Percentiles rank a stretch among this genome's conserved stretches.
Evolutionary conservation across 2,797 vertebrate genomes (phyloP).

Genomic region (Scomberomorus guttatus): DNA sequence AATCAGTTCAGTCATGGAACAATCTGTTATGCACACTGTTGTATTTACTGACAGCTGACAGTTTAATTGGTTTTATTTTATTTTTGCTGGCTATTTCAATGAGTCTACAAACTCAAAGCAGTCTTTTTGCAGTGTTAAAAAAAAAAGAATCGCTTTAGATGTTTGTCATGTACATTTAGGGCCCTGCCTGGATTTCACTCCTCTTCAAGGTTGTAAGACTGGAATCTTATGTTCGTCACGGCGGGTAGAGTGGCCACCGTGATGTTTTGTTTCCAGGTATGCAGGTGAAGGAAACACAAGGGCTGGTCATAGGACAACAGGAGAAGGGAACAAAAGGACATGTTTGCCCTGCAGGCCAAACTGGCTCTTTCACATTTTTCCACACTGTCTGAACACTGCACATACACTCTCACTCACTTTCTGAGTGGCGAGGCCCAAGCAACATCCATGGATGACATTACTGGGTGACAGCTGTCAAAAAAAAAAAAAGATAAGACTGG

Average conservation of each 20-base stretch:
- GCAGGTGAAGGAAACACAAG: constrained; percentile 60
- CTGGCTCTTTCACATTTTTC: constrained; percentile 77
- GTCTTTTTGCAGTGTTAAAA: no score
- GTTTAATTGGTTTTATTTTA: neutral
- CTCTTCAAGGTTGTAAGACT: constrained; percentile 51
- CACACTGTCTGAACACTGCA: neutral
- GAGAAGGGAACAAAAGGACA: constrained; percentile 48
- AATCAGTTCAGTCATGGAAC: neutral
- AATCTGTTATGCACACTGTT: neutral
- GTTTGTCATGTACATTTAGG: constrained; percentile 17
- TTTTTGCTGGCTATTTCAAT: neutral
- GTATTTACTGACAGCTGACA: neutral
- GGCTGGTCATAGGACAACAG: constrained; percentile 54
- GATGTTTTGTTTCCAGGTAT: constrained; percentile 64
- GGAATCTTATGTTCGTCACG: constrained; percentile 59
- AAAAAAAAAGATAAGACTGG: neutral
- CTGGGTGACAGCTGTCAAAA: constrained; percentile 2
- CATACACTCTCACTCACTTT: neutral
- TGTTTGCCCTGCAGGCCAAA: constrained; percentile 62
- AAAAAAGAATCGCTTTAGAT: neutral
- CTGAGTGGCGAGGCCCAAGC: neutral
- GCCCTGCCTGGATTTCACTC: constrained; percentile 10
- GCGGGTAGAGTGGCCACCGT: constrained; percentile 48
- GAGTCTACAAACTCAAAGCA: neutral
- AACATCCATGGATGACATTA: constrained; percentile 19